Evolutionary conservation across 2,888 invertebrate genomes (phyloP).

Genomic region (Matsumyia berberina): DNA sequence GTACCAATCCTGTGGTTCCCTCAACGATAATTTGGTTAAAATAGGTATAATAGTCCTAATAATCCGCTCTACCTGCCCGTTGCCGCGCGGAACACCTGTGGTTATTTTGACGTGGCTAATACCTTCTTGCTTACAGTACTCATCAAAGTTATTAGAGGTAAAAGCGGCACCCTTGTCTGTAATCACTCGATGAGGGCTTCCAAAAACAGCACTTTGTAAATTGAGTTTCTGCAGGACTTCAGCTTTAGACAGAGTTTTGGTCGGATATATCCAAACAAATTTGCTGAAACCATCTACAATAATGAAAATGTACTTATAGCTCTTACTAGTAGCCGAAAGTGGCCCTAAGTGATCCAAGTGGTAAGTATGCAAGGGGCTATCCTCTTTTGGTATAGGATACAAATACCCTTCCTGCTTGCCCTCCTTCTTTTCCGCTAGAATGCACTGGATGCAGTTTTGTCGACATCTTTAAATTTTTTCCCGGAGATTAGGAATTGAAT

Average conservation of each 20-base stretch:
- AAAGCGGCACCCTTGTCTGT: neutral
- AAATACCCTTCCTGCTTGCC: neutral
- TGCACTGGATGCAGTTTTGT: neutral
- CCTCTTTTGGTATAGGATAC: neutral
- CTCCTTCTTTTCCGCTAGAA: neutral
- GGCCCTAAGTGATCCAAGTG: neutral
- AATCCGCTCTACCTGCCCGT: too few relatives aligned
- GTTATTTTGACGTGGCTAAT: neutral
- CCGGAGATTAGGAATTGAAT: slow-evolving; percentile 2
- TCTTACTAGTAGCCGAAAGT: neutral
- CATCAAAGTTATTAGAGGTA: neutral
- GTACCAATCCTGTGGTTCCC: too few relatives aligned
- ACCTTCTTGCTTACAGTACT: neutral
- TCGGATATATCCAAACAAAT: slow-evolving; percentile 1
- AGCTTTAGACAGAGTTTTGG: neutral
- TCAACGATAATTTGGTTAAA: too few relatives aligned
- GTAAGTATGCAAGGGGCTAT: neutral
- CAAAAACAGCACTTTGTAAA: neutral
- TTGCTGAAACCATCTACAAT: neutral
- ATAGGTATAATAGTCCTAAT: too few relatives aligned
- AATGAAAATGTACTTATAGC: neutral
- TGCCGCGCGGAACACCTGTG: too few relatives aligned
- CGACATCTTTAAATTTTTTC: slow-evolving; percentile 2
- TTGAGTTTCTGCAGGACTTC: neutral
- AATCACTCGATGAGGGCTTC: neutral